These are phyloP conservation scores for Meganola albula DNA, from an alignment of 2,888 invertebrate genomes.

Conservation along the genomic window DNA sequence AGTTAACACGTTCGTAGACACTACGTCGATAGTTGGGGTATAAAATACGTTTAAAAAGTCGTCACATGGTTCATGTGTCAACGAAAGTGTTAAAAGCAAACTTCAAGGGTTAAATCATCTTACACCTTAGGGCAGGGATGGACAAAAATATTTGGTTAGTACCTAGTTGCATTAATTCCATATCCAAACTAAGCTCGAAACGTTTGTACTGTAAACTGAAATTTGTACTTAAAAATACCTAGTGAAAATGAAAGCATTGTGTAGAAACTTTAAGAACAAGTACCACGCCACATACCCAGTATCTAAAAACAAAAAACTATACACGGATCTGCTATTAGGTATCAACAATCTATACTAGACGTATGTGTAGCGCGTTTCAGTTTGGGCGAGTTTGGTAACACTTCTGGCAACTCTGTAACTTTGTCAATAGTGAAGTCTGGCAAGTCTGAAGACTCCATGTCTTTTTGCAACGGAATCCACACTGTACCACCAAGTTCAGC, in stretches of 20 bases:
- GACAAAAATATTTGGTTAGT: no score
- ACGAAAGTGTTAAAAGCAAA: no score
- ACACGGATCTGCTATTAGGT: no score
- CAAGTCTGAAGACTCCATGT: slow-evolving; percentile 66
- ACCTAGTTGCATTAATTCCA: not conserved
- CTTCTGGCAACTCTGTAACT: slow-evolving; percentile 79
- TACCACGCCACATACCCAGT: no score
- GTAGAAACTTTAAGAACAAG: no score
- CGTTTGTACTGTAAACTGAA: slow-evolving; percentile 35
- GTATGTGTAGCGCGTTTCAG: slow-evolving; percentile 44
- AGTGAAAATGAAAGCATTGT: slow-evolving; percentile 23
- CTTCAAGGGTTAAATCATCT: no score
- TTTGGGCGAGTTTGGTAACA: slow-evolving; percentile 77
- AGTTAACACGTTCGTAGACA: no score
- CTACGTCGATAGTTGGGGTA: no score
- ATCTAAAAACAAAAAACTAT: slow-evolving; percentile 26
- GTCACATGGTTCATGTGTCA: no score
- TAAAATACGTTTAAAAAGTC: no score
- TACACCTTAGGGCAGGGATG: no score
- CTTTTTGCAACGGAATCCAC: slow-evolving; percentile 83
- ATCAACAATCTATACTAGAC: slow-evolving; percentile 31
- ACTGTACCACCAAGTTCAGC: slow-evolving; percentile 88
- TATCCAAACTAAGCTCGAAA: slow-evolving; percentile 24
- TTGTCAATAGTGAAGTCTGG: slow-evolving; percentile 83
- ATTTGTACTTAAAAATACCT: slow-evolving; percentile 29